Conservation (phyloP, 2,113 vertebrate species). For the Leiothrix lutea region DNA sequence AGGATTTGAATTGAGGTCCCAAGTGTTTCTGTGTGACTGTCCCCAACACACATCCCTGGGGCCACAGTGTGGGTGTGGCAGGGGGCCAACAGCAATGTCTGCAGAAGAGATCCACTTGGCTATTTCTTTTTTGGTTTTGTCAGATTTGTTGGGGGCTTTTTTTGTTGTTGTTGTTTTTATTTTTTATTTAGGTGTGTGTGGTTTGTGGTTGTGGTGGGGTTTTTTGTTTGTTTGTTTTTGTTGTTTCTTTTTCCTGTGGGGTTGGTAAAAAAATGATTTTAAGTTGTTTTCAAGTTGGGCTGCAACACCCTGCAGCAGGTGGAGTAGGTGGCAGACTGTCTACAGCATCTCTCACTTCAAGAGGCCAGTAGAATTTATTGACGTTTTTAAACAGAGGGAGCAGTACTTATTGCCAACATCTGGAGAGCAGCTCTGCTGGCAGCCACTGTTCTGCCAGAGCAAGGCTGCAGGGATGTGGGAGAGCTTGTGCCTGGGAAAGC, state of each 20-base stretch:
- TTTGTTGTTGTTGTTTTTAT: neutral
- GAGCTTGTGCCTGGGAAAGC: rapidly evolving
- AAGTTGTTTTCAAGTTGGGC: neutral
- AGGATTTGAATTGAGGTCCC: neutral
- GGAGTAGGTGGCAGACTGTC: neutral
- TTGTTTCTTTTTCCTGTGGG: neutral
- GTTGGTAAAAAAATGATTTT: neutral
- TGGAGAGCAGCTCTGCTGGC: conserved; percentile 1
- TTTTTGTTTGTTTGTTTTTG: too few relatives aligned
- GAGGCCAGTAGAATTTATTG: neutral
- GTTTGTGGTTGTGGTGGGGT: too few relatives aligned
- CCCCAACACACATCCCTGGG: neutral
- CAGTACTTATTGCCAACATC: neutral
- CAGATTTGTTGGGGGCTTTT: neutral
- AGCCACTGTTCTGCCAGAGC: rapidly evolving
- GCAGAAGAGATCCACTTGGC: neutral
- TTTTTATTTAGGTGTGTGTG: neutral
- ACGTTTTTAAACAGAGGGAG: neutral
- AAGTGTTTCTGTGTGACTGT: neutral
- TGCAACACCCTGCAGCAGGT: neutral
- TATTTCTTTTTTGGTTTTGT: neutral
- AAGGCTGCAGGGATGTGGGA: neutral
- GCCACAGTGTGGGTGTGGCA: rapidly evolving
- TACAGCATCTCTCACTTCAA: neutral
- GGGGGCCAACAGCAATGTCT: rapidly evolving